Base-by-base conservation (phyloP, 2,888 invertebrate species). In the Monochamus alternatus region DNA sequence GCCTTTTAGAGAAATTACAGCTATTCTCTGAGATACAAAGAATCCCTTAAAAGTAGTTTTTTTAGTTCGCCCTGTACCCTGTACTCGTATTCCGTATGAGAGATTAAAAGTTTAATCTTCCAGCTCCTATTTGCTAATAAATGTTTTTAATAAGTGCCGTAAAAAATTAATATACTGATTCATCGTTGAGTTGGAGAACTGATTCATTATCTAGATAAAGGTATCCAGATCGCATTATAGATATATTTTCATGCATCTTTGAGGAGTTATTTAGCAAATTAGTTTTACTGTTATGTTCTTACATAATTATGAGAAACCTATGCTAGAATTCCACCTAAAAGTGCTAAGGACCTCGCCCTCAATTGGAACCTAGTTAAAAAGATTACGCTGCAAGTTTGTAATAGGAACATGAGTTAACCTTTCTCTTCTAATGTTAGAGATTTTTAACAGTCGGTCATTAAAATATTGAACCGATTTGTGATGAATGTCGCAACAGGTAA, bases 381-480 rank as follows among this genome's bases (percentile, higher is more conserved):
- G 44, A 30, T 64, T 47, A 22, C 30, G 47, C 12, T 30, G 30
- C 14, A 55, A 14, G n/a, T 55, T 55, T 14, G 55, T 55, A 30
- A 64, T 22, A 12, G n/a, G 30, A 64, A 64, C 30, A 9, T 12
- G 12, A 30, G 22, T 47, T 64, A 30, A 22, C 64, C 64, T 64
- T 47, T 64, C 64, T 64, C 64, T 64, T 51, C 10, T 47, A 64
- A 64, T 22, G 47, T 64, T 30, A 5, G 14, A n/a, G n/a, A 44
- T 22, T 63, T 31, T 63, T 63, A 63, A 47, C 9, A 64, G 9
- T 30, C 14, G 9, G 44, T 47, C 22, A 64, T 64, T 64, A 64
- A 12, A 14, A 64, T 47, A 66, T 31, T 55, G 14, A n/a, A 52
- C 55, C 14, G 31, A 66, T 66, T 55, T 66, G 32, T 55, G 32